Percentiles rank a stretch among this genome's conserved stretches.
These are phyloP conservation scores for Drosophila anomalata DNA, from an alignment of 2,888 invertebrate species.

Conservation along the genomic window DNA sequence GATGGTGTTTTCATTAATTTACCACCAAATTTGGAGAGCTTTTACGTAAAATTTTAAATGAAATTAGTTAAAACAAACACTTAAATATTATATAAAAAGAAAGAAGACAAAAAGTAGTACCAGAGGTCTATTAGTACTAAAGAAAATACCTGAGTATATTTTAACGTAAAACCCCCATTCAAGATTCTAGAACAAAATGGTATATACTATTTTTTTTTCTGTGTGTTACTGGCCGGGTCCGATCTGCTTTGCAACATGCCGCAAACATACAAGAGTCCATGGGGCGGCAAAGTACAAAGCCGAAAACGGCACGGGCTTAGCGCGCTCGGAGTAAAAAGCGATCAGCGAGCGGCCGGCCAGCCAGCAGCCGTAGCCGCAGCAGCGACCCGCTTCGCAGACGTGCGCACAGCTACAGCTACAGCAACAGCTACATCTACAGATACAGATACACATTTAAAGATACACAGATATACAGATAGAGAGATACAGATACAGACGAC, in stretches of 20 bases:
- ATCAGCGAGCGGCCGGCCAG: slow-evolving; percentile 59
- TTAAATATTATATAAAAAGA: too few species aligned
- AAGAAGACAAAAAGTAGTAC: too few species aligned
- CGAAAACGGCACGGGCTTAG: slow-evolving; percentile 83
- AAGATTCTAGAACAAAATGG: too few species aligned
- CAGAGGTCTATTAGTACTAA: background rate
- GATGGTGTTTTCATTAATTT: too few species aligned
- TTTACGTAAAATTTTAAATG: too few species aligned
- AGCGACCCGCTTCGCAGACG: slow-evolving; percentile 56
- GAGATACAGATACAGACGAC: slow-evolving; percentile 5
- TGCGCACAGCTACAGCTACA: slow-evolving; percentile 56
- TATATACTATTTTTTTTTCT: slow-evolving; percentile 5
- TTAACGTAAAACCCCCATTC: too few species aligned
- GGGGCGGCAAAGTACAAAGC: slow-evolving; percentile 81
- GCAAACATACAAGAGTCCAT: slow-evolving; percentile 59
- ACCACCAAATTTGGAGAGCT: too few species aligned
- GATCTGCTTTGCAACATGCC: slow-evolving; percentile 82
- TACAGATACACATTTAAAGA: slow-evolving; percentile 45
- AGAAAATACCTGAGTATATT: background rate
- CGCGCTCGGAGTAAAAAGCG: slow-evolving; percentile 82
- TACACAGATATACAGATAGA: slow-evolving; percentile 26
- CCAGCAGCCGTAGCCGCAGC: slow-evolving; percentile 29
- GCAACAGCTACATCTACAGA: slow-evolving; percentile 50
- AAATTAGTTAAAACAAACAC: too few species aligned
- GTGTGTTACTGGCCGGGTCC: slow-evolving; percentile 41